These are phyloP conservation scores for Globicephala melas DNA, from an alignment of 2,113 vertebrate species.

Conservation along the genomic window DNA sequence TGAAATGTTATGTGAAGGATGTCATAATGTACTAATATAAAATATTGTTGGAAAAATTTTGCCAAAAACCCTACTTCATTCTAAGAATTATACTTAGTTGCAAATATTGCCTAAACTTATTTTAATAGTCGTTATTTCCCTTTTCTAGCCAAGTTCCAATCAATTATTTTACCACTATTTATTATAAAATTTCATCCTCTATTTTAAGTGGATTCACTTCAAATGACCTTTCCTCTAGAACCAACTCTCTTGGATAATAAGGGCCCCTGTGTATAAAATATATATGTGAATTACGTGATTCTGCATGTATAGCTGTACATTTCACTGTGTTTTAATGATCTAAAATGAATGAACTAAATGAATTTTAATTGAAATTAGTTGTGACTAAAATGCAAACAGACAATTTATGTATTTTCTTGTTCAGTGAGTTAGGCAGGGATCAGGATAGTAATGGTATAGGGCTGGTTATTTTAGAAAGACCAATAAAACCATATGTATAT, in stretches of 20 bases:
- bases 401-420: neutral
- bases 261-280: neutral
- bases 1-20: neutral
- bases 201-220: neutral
- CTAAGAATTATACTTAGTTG: neutral
- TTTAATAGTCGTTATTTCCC: neutral
- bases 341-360: neutral
- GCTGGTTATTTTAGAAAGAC: neutral
- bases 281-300: neutral
- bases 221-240: neutral
- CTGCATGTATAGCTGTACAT: neutral
- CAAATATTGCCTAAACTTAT: neutral
- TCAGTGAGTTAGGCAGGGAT: neutral
- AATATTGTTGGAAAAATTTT: constrained; percentile 18
- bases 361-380: constrained; percentile 28
- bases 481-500: neutral
- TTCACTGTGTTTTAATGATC: neutral
- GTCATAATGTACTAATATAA: neutral
- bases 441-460: neutral
- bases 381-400: neutral
- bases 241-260: neutral
- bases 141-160: neutral
- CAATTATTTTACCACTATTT: neutral
- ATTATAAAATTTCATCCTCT: neutral
- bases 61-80: neutral